Base-by-base conservation (phyloP, 2,888 invertebrate species). In the Agrenia bidenticulata region DNA sequence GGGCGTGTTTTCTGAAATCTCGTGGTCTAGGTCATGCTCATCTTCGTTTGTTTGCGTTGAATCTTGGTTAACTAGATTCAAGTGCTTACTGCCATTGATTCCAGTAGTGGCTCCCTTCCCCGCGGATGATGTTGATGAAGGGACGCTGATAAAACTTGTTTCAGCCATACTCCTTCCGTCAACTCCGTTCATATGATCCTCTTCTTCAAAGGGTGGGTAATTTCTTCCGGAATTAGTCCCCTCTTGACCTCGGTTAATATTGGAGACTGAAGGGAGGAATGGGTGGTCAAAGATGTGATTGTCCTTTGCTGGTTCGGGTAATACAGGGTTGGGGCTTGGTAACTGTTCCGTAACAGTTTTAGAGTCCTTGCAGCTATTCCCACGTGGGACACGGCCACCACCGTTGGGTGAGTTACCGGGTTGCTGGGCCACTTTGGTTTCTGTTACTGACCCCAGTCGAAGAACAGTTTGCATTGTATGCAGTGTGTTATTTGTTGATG, bases 401-500 rank as follows among this genome's bases (percentile, higher is more conserved):
- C 62, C 32, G 56, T 62, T 21, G 17, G 37, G 39, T 23, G 49
- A 15, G 57, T 61, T 2, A 45, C 37, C 37, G 53, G 41, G 19
- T 26, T 50, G 42, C 50, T 57, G 13, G 61, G 53, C 19, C 51
- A 70, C 64, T 60, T 68, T 70, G 32, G 70, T 68, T 60, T 74
- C 74, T 41, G 67, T 69, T 23, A 73, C 59, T 19, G 73, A 73
- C 37, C 72, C 72, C 54, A 73, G 63, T 32, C 76, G 69, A 53
- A 76, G 61, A 32, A 73, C 70, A 13, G 75, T 75, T 61, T 73
- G 73, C 76, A 76, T 76, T 24, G 76, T 76, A 50, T 70, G 75
- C 64, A 75, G 51, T 24, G 74, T 76, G 55, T 73, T 74, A 69
- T 76, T 76, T 24, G 71, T 80, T 15, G 81, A 81, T 45, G 80